Evolutionary conservation across 2,797 vertebrate genomes (phyloP), one percentile per base, ranked within the genome.

Genomic region (Galago senegalensis): DNA sequence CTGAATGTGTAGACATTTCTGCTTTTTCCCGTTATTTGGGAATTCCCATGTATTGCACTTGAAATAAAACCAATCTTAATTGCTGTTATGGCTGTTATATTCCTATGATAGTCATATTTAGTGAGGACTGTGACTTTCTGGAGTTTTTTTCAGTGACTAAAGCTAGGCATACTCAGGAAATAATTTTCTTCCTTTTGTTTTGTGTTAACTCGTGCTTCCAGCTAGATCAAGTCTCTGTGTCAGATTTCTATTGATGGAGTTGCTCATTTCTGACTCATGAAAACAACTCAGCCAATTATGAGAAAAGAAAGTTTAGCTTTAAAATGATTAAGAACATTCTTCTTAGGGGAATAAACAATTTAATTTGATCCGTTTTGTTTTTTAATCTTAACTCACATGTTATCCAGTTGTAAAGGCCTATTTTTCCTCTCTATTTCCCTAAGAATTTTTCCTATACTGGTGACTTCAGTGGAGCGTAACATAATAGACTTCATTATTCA

Each of bases 211-310:
- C 31, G 0, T 91, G 73, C 76, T 89, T 83, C 80, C 89, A 73
- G 79, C 83, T 67, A 67, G 18, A 76, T 94, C 82, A 87, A 87
- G 90, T 84, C 70, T 87, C 58, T 83, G 90, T 96, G 95, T 77
- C 65, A 89, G 31, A 65, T 82, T 87, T 95, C 92, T 96, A 0
- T 89, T 97, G 95, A 95, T 96, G 94, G 84, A 88, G 46, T 89
- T 75, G 53, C 79, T 97, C 90, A 87, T 87, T 87, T 94, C 83
- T 98, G 96, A 98, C 93, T 97, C 98, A 96, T 61, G 75, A 87
- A 93, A 89, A 94, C 91, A 97, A 77, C 93, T 90, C 95, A 94
- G 86, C 84, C 91, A 96, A 93, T 96, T 91, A 85, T 89, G 89
- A 97, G 82, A 83, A 96, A 95, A 97, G 96, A 97, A 96, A 96